These are phyloP conservation scores for Lerista edwardsae DNA, from an alignment of 2,797 vertebrate species.

Conservation along the genomic window DNA sequence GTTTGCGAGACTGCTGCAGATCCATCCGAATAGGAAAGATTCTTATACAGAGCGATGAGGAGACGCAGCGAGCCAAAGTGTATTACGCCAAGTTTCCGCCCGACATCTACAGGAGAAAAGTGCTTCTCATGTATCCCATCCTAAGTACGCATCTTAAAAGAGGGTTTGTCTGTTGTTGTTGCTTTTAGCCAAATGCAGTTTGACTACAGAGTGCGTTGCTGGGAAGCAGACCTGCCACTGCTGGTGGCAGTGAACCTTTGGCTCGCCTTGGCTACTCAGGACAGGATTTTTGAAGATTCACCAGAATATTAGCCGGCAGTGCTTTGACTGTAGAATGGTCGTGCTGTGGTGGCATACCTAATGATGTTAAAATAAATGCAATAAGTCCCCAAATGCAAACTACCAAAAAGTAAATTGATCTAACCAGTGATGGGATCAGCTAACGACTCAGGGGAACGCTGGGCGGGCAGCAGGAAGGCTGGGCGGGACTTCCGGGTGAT, in stretches of 20 bases:
- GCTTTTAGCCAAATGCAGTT: accelerated
- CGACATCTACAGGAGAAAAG: constrained; percentile 94
- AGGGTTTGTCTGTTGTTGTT: too few species aligned
- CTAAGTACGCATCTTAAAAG: constrained; percentile 86
- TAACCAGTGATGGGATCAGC: not conserved
- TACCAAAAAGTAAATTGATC: accelerated
- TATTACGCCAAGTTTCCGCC: constrained; percentile 98
- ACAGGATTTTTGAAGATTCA: constrained; percentile 31
- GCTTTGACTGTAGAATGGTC: constrained; percentile 17
- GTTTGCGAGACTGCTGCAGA: constrained; percentile 93
- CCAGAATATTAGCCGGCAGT: constrained; percentile 34
- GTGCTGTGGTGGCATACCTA: constrained; percentile 19
- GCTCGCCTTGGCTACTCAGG: constrained; percentile 7
- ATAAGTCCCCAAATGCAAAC: not conserved
- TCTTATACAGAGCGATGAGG: constrained; percentile 97
- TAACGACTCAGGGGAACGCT: too few species aligned
- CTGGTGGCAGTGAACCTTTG: not conserved
- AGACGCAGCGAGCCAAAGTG: constrained; percentile 96
- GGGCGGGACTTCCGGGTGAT: too few species aligned
- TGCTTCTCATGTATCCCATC: constrained; percentile 97
- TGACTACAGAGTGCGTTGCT: accelerated
- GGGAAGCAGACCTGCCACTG: not conserved
- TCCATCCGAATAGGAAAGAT: constrained; percentile 96
- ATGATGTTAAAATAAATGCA: constrained; percentile 36
- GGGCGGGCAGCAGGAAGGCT: too few species aligned